These are phyloP conservation scores for Pedetes capensis DNA, from an alignment of 2,113 vertebrate species.

Conservation along the genomic window DNA sequence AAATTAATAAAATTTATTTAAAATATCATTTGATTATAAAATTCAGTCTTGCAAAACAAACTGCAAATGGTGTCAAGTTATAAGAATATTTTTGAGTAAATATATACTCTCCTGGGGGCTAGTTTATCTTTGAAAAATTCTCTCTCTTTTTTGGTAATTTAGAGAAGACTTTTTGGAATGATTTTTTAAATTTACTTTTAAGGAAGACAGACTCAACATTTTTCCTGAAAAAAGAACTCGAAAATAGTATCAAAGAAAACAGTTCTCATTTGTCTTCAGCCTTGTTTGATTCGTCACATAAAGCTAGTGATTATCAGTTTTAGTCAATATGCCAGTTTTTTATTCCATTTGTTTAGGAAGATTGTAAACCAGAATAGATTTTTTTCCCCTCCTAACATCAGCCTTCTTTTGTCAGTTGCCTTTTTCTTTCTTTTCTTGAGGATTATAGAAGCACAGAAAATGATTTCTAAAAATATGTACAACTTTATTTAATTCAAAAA, in stretches of 20 bases:
- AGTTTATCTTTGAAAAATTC: not conserved
- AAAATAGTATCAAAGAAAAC: not conserved
- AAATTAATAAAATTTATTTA: conserved; percentile 9
- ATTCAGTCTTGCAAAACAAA: not conserved
- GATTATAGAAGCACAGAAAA: too few relatives aligned
- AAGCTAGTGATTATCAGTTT: not conserved
- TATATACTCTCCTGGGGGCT: not conserved
- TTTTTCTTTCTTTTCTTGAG: too few relatives aligned
- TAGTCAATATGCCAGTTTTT: not conserved
- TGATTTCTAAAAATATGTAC: not conserved
- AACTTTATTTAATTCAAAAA: not conserved
- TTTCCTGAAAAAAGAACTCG: too few relatives aligned
- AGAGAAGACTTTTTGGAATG: not conserved
- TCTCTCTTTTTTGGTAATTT: not conserved
- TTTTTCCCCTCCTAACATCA: not conserved
- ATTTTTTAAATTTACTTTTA: not conserved
- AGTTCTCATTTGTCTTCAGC: not conserved
- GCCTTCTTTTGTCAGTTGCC: not conserved
- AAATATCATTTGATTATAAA: not conserved
- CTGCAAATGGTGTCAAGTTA: not conserved
- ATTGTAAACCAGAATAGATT: not conserved
- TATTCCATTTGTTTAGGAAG: not conserved
- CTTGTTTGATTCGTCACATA: not conserved
- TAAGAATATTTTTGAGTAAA: not conserved
- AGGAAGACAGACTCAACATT: not conserved